Evolutionary conservation across 2,113 vertebrate genomes (phyloP).

Genomic region (Elephas maximus): DNA sequence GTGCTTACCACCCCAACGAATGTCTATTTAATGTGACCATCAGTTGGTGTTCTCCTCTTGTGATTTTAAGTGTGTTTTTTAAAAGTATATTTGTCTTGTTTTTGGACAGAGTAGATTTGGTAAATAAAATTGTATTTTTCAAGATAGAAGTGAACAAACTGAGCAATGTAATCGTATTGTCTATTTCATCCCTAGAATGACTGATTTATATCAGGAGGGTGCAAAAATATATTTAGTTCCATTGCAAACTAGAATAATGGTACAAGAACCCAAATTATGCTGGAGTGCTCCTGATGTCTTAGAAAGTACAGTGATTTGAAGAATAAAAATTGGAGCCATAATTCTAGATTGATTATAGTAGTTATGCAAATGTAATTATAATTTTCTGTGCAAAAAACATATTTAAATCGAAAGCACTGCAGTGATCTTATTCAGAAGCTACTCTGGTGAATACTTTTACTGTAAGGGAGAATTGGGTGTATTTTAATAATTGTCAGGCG

Average conservation of each 20-base stretch:
- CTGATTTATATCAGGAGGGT: constrained; percentile 67
- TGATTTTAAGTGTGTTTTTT: background rate
- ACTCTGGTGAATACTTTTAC: constrained; percentile 82
- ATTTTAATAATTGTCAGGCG: constrained; percentile 87
- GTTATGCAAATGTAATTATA: constrained; percentile 89
- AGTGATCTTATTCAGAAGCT: constrained; percentile 84
- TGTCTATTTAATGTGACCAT: background rate
- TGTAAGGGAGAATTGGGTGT: constrained; percentile 81
- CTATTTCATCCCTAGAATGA: constrained; percentile 65
- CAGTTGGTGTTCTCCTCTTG: background rate
- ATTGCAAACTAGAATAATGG: constrained; percentile 73
- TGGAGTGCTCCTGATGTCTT: constrained; percentile 75
- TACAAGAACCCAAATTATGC: constrained; percentile 65
- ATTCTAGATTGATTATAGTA: constrained; percentile 87
- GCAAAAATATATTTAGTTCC: constrained; percentile 74
- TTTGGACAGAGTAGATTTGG: constrained; percentile 3
- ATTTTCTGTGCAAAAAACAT: constrained; percentile 83
- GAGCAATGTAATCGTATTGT: constrained; percentile 63
- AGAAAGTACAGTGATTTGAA: constrained; percentile 83
- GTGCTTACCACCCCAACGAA: background rate
- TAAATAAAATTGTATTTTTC: constrained; percentile 70
- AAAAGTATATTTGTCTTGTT: background rate
- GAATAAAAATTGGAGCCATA: constrained; percentile 83
- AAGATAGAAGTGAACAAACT: constrained; percentile 63
- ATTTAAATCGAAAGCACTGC: constrained; percentile 81